Evolutionary conservation across 1,140 invertebrate genomes (phyloP).

Genomic region (Trachymyrmex cornetzi): DNA sequence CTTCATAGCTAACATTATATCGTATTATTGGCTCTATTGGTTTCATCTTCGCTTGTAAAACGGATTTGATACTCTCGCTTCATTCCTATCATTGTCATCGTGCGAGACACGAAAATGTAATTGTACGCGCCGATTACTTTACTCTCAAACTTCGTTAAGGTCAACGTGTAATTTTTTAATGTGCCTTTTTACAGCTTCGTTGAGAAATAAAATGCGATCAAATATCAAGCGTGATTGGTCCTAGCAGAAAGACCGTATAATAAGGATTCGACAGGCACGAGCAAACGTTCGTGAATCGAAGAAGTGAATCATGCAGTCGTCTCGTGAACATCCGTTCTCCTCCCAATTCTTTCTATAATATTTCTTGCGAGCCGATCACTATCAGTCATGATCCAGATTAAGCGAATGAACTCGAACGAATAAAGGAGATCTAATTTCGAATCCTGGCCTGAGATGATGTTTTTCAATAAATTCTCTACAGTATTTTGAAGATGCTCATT

Average conservation of each 20-base stretch:
- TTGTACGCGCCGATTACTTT: slow-evolving; percentile 48
- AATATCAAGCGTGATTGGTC: slow-evolving; percentile 38
- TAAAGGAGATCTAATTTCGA: too few species aligned
- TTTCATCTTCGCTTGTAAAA: slow-evolving; percentile 33
- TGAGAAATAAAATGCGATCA: slow-evolving; percentile 64
- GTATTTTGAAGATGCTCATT: too few species aligned
- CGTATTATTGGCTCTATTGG: slow-evolving; percentile 12
- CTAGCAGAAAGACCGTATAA: slow-evolving; percentile 11
- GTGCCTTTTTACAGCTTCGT: slow-evolving; percentile 70
- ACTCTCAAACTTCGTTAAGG: slow-evolving; percentile 47
- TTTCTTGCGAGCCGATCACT: background rate
- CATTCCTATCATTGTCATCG: slow-evolving; percentile 43
- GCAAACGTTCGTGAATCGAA: slow-evolving; percentile 1
- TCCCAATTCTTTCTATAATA: background rate
- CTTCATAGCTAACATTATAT: slow-evolving; percentile 30
- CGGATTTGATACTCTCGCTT: slow-evolving; percentile 44
- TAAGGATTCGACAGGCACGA: background rate
- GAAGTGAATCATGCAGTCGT: background rate
- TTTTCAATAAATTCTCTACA: too few species aligned
- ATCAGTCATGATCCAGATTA: too few species aligned
- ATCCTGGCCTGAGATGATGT: too few species aligned
- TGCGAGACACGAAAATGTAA: slow-evolving; percentile 26
- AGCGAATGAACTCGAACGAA: background rate
- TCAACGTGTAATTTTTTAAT: slow-evolving; percentile 67
- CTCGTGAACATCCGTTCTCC: background rate